Evolutionary conservation across 2,888 invertebrate genomes (phyloP).

Genomic region (Cosmia pyralina): DNA sequence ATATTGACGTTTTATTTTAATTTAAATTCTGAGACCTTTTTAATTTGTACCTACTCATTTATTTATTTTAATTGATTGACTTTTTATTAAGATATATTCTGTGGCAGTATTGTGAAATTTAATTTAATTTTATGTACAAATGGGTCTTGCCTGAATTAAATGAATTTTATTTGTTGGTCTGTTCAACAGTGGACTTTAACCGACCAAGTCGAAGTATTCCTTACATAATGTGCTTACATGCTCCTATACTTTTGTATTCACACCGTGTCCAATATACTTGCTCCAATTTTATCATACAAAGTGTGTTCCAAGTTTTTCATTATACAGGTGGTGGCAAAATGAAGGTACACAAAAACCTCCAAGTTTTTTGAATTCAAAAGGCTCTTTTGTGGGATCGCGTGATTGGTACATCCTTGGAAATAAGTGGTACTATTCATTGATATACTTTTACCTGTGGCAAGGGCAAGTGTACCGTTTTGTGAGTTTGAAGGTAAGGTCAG

Average conservation of each 20-base stretch:
- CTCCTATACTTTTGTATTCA: neutral
- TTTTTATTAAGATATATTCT: no score
- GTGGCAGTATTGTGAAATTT: no score
- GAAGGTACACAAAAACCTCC: constrained; percentile 59
- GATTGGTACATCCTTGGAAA: constrained; percentile 71
- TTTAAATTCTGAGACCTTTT: no score
- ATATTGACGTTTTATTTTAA: no score
- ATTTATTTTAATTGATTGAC: no score
- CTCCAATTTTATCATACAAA: constrained; percentile 40
- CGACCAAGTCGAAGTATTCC: neutral
- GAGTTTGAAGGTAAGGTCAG: constrained; percentile 70
- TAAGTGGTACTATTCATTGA: constrained; percentile 74
- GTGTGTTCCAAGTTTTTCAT: constrained; percentile 28
- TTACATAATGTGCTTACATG: neutral
- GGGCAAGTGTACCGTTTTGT: constrained; percentile 70
- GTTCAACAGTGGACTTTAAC: neutral
- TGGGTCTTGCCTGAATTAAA: no score
- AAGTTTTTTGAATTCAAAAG: constrained; percentile 65
- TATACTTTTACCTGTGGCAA: constrained; percentile 75
- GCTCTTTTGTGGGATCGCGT: constrained; percentile 74
- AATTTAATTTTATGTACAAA: no score
- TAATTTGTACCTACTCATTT: no score
- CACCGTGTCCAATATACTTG: constrained; percentile 14
- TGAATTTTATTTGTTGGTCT: no score
- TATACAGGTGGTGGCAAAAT: constrained; percentile 41